phyloP scores from a whole-genome alignment of 2,113 vertebrate genomes.

The Steatornis caripensis region DNA sequence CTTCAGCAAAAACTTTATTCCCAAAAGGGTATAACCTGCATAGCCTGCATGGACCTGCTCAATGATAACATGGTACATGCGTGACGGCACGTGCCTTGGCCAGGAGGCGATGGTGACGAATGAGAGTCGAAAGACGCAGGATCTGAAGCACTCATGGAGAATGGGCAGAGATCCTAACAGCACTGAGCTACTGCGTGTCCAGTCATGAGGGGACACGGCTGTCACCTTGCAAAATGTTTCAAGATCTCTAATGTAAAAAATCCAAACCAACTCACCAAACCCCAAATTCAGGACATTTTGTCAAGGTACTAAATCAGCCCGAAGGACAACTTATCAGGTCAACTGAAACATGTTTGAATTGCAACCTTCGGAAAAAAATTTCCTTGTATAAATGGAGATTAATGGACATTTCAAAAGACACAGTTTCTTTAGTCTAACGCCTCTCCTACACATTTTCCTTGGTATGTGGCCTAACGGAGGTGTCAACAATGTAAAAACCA shows the following conservation, averaged over 20 bases:
- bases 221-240: neutral
- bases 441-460: neutral
- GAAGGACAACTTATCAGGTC: neutral
- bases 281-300: neutral
- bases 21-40: neutral
- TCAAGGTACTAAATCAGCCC: neutral
- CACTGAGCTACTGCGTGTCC: fast-evolving
- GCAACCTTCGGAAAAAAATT: neutral
- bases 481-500: neutral
- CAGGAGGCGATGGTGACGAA: neutral
- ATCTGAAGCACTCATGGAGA: neutral
- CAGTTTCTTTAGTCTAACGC: neutral
- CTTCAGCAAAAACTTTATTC: neutral
- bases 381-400: neutral
- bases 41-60: neutral
- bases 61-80: fast-evolving
- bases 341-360: neutral
- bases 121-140: fast-evolving
- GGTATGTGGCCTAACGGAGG: neutral
- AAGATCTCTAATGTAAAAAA: neutral
- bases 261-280: neutral
- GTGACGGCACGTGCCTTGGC: neutral
- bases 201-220: neutral
- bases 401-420: neutral
- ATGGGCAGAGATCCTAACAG: fast-evolving